These are phyloP conservation scores for Arnoldichthys spilopterus DNA, from an alignment of 2,797 vertebrate species.

Conservation along the genomic window DNA sequence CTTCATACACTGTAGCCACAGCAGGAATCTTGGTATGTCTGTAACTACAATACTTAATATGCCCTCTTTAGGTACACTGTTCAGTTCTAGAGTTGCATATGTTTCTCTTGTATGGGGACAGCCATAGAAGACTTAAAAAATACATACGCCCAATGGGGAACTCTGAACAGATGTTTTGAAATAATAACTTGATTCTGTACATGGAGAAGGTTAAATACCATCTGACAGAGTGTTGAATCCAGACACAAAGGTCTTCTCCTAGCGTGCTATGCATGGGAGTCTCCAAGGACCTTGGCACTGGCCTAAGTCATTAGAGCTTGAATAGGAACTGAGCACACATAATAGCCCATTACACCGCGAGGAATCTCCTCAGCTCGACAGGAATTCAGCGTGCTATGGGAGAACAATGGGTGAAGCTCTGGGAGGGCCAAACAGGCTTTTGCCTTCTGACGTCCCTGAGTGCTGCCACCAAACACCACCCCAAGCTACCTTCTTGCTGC, in stretches of 20 bases:
- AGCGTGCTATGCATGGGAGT: conserved; percentile 60
- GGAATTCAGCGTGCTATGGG: conserved; percentile 68
- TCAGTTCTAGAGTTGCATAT: no score
- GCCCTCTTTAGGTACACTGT: no score
- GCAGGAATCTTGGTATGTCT: no score
- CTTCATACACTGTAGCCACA: no score
- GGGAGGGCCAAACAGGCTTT: conserved; percentile 63
- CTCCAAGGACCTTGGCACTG: conserved; percentile 67
- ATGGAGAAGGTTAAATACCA: conserved; percentile 53
- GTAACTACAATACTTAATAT: no score
- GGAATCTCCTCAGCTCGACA: conserved; percentile 74
- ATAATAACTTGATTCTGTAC: conserved; percentile 18
- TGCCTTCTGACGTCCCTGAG: conserved; percentile 63
- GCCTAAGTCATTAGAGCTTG: conserved; percentile 71
- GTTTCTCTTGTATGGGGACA: no score
- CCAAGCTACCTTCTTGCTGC: conserved; percentile 61
- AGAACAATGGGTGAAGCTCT: conserved; percentile 74
- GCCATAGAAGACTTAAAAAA: not conserved
- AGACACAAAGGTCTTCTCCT: conserved; percentile 67
- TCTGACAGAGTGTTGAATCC: conserved; percentile 39
- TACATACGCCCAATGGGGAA: conserved; percentile 23
- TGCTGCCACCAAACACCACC: conserved; percentile 49
- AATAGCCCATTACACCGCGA: conserved; percentile 71
- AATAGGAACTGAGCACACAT: conserved; percentile 72
- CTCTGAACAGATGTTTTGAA: conserved; percentile 8